Conservation (phyloP, 2,888 invertebrate species). For the Pyrochroa serraticornis region DNA sequence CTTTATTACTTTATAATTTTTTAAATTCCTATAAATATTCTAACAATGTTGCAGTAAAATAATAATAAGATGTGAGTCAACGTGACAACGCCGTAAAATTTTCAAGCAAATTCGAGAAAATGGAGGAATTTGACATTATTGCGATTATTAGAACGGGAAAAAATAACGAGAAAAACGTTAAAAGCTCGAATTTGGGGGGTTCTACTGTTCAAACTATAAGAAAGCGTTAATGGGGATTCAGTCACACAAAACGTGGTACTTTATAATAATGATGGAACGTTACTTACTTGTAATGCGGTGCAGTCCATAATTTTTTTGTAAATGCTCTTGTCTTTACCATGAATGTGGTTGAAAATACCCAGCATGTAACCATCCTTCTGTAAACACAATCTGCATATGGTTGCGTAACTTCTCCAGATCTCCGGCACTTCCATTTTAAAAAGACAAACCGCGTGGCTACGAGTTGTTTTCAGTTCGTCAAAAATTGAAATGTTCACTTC, state of each 20-base stretch:
- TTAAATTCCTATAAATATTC: no score
- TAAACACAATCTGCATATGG: conserved; percentile 71
- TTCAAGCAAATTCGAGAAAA: no score
- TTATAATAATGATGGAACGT: not conserved
- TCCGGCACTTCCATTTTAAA: conserved; percentile 41
- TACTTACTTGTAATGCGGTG: conserved; percentile 56
- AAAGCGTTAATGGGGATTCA: not conserved
- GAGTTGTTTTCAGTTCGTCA: not conserved
- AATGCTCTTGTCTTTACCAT: conserved; percentile 57
- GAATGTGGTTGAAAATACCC: conserved; percentile 67
- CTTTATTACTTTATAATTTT: no score
- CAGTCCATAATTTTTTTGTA: conserved; percentile 58
- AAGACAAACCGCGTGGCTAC: not conserved
- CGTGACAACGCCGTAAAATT: no score
- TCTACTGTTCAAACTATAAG: not conserved
- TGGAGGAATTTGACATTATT: no score
- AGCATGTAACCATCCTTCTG: conserved; percentile 67
- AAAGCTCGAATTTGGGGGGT: no score
- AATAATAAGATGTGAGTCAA: no score
- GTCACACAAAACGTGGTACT: not conserved
- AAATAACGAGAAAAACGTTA: no score
- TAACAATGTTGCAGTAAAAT: no score
- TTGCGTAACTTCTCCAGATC: conserved; percentile 66
- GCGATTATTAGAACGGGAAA: no score
- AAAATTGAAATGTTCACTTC: conserved; percentile 29